phyloP scores from a whole-genome alignment of 2,888 invertebrate species.

The Drosophila nr. perissopoda region DNA sequence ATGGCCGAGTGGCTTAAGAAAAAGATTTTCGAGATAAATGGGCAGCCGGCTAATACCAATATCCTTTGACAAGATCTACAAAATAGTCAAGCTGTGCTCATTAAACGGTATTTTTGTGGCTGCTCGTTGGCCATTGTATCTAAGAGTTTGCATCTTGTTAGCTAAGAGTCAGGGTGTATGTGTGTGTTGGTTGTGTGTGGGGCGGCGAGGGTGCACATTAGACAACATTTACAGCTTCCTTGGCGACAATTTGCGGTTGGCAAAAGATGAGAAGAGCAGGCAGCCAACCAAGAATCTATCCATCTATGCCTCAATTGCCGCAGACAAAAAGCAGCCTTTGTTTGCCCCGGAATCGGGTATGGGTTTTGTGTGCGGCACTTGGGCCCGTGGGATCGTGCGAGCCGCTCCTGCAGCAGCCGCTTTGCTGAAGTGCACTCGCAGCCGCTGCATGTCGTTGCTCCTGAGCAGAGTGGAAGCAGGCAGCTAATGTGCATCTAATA shows the following conservation, averaged over 20 bases:
- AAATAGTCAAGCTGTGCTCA: conserved; percentile 83
- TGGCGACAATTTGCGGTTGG: conserved; percentile 78
- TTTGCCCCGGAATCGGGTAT: conserved; percentile 33
- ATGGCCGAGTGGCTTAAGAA: conserved; percentile 50
- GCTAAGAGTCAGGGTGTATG: conserved; percentile 41
- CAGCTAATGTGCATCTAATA: conserved; percentile 83
- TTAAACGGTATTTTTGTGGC: conserved; percentile 83
- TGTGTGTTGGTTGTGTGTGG: conserved; percentile 32
- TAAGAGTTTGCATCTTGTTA: conserved; percentile 78
- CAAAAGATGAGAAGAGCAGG: conserved; percentile 35
- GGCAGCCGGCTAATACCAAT: conserved; percentile 73
- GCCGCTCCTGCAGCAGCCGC: conserved; percentile 41
- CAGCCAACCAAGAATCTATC: conserved; percentile 43
- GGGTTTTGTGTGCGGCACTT: conserved; percentile 21
- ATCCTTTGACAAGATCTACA: conserved; percentile 77
- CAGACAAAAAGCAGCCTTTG: conserved; percentile 74
- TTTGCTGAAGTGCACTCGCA: conserved; percentile 46
- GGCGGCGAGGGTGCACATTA: conserved; percentile 60
- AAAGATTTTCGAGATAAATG: conserved; percentile 54
- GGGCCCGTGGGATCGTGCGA: conserved; percentile 28
- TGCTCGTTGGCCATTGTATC: conserved; percentile 57
- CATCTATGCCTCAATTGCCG: conserved; percentile 49
- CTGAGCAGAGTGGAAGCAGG: conserved; percentile 63
- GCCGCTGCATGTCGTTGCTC: conserved; percentile 60
- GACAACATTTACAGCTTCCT: conserved; percentile 60